A percentile compares a stretch with the other conserved stretches of the same genome.
phyloP scores from a whole-genome alignment of 2,113 vertebrate genomes.

The Gadus macrocephalus region DNA sequence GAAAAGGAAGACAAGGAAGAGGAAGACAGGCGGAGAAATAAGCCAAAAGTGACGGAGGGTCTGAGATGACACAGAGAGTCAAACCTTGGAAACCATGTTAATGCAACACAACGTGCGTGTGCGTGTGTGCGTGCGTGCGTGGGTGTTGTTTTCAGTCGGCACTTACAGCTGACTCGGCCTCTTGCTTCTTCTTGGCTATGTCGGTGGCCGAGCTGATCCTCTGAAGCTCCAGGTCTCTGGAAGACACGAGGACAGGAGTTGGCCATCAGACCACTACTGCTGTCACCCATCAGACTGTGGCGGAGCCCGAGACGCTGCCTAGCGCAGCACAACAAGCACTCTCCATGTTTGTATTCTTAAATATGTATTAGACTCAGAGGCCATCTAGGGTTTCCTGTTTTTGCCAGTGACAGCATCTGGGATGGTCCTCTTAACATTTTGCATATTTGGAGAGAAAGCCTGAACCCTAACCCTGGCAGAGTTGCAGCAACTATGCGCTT shows the following conservation, averaged over 20 bases:
- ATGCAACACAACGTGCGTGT: slow-evolving; percentile 18
- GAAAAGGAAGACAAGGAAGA: slow-evolving; percentile 25
- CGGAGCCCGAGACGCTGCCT: no score
- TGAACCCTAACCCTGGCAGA: no score
- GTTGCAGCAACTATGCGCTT: no score
- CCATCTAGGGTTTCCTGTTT: no score
- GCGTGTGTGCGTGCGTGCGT: slow-evolving; percentile 2
- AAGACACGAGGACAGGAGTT: slow-evolving; percentile 33
- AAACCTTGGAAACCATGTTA: slow-evolving; percentile 25
- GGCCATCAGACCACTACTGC: not conserved
- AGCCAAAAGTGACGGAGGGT: slow-evolving; percentile 10
- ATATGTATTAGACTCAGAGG: no score
- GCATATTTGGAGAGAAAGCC: no score
- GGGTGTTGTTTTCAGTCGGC: slow-evolving; percentile 16
- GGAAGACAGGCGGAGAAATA: not conserved
- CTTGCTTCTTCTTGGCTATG: slow-evolving; percentile 89
- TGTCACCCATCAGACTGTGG: not conserved
- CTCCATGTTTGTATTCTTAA: no score
- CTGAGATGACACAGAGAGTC: slow-evolving; percentile 23
- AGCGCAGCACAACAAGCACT: no score
- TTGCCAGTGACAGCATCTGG: no score
- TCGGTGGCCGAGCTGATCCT: slow-evolving; percentile 84
- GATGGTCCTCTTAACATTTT: no score
- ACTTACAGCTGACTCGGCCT: slow-evolving; percentile 93
- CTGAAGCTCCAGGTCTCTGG: slow-evolving; percentile 91